Conservation (phyloP, 2,113 vertebrate species). For the Calyptomena viridis region DNA sequence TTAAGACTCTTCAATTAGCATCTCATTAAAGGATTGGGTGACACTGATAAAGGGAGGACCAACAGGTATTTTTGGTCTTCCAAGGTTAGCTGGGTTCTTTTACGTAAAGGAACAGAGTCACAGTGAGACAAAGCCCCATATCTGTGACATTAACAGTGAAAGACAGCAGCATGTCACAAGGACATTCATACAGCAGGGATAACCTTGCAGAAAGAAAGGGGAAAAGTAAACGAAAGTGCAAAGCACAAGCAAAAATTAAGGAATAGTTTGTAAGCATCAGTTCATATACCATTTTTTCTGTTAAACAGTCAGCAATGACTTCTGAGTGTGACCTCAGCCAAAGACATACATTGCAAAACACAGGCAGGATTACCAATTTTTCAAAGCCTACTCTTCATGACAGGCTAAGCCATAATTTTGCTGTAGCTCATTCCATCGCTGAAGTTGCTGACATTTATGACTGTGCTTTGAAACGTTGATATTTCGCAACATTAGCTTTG, state of each 20-base stretch:
- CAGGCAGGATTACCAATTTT: background rate
- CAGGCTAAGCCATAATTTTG: constrained; percentile 10
- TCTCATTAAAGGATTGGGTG: background rate
- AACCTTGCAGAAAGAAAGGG: background rate
- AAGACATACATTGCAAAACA: background rate
- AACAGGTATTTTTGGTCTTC: background rate
- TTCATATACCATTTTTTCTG: background rate
- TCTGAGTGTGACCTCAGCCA: background rate
- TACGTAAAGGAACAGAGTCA: background rate
- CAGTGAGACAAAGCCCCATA: background rate
- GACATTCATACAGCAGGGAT: background rate
- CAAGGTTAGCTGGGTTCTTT: background rate
- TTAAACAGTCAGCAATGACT: background rate
- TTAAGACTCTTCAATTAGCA: background rate
- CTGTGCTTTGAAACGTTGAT: background rate
- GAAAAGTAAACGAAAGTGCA: background rate
- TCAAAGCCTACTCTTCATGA: background rate
- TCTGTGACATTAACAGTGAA: background rate
- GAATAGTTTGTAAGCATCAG: background rate
- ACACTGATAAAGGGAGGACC: background rate
- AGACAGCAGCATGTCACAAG: background rate
- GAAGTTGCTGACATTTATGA: constrained; percentile 3
- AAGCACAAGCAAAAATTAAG: background rate
- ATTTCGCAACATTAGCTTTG: background rate
- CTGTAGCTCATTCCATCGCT: background rate